Evolutionary conservation across 92 coral and sea anemone genomes (phyloP), one percentile per base, ranked within the genome.

Genomic region (Umimayanthus chanpuru): DNA sequence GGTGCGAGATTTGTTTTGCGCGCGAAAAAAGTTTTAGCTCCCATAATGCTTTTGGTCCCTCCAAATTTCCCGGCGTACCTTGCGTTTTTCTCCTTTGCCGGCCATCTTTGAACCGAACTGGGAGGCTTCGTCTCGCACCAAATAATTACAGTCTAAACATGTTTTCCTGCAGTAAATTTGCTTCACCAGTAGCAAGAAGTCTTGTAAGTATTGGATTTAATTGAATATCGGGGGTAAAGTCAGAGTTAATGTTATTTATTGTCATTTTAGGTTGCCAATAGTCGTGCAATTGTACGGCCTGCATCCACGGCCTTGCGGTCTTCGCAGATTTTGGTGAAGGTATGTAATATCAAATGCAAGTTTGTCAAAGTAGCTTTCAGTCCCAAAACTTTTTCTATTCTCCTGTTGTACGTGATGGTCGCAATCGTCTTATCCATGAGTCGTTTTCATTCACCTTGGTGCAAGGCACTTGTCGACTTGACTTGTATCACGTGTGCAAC

Each of bases 101-200:
- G 92, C 94, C 98, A 95, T 91, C 98, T 97, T 96, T 93, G 91
- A 93, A 88, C 81, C 73, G 87, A 89, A 90, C 96, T 90, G 81
- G 94, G 94, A 94, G 94, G 90, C 41, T 91, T 94, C 91, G 90
- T 86, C 76, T 88, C n/a, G 82, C 87, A 79, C 73, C 86, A 80
- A 85, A 92, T 90, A 91, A 88, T 82, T 91, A 90, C 92, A 90
- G 73, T 66, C 36, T 74, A 88, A 94, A 86, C 91, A 97, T 97
- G 99, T 97, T 92, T 90, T 88, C 98, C 91, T 95, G 98, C 93
- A 95, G 99, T 90, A 97, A 97, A 93, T 97, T 97, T 85, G 92
- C 94, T 85, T 93, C 96, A 28, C 93, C 99, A 12, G 91, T 92
- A 32, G 88, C 98, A 89, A 94, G 97, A 80, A 93, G 88, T 89